These are phyloP conservation scores for Rattus norvegicus DNA, from an alignment of 2,113 vertebrate species.

Conservation along the genomic window DNA sequence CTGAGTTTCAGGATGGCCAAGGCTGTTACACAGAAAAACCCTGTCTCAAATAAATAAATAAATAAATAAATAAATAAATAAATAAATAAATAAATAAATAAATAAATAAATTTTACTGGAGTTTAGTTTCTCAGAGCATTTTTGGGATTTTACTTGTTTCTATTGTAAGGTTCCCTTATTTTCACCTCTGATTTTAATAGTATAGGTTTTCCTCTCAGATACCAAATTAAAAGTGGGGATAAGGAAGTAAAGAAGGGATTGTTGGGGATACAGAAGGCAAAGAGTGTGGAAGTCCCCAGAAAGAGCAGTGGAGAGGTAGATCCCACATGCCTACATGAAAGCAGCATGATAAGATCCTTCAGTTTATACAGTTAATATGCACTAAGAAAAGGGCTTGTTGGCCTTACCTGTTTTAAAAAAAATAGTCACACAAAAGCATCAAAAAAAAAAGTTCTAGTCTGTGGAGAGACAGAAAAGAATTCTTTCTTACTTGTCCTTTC, in stretches of 20 bases:
- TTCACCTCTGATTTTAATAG: neutral
- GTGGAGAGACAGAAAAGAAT: neutral
- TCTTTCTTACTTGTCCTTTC: neutral
- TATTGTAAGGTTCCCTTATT: neutral
- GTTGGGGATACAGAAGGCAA: neutral
- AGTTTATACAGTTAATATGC: neutral
- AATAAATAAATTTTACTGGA: neutral
- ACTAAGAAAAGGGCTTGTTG: neutral
- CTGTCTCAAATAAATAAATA: neutral
- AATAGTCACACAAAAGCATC: neutral
- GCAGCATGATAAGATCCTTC: no score
- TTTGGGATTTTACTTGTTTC: neutral
- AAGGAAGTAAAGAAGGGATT: neutral
- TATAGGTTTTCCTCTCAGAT: neutral
- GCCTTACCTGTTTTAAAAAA: neutral
- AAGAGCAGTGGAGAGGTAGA: neutral
- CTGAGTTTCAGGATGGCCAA: neutral
- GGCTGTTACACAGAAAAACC: neutral
- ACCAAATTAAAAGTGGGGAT: neutral
- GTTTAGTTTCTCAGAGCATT: neutral
- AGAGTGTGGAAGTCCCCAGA: neutral
- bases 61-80: neutral
- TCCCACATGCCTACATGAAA: neutral
- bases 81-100: neutral
- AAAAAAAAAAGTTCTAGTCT: neutral